A percentile compares a stretch with the other conserved stretches of the same genome.
Conservation (phyloP, 2,797 vertebrate species). For the Mus minutoides region DNA sequence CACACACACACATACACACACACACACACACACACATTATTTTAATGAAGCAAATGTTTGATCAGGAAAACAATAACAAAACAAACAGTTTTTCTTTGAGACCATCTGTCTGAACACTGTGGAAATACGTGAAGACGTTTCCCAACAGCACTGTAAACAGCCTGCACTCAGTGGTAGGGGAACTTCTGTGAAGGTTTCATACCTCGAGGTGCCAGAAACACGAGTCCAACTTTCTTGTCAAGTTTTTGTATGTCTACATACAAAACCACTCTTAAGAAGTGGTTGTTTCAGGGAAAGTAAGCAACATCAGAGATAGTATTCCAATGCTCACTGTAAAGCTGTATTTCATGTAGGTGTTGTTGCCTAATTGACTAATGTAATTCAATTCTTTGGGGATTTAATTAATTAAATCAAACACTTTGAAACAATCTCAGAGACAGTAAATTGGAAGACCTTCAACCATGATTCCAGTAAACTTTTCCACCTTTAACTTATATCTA, state of each 20-base stretch:
- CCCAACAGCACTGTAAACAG: slow-evolving; percentile 2
- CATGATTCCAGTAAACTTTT: too few species aligned
- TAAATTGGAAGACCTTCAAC: background rate
- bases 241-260: background rate
- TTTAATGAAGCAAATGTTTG: slow-evolving; percentile 73
- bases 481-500: too few species aligned
- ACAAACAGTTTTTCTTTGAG: slow-evolving; percentile 70
- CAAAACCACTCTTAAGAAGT: background rate
- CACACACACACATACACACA: slow-evolving; percentile 39
- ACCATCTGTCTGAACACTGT: slow-evolving; percentile 70
- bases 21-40: slow-evolving; percentile 53
- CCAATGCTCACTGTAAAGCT: background rate
- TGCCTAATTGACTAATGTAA: background rate
- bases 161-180: background rate
- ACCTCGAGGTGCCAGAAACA: slow-evolving; percentile 3
- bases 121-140: slow-evolving; percentile 69
- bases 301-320: background rate
- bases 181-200: background rate
- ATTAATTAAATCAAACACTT: background rate
- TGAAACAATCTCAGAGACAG: background rate
- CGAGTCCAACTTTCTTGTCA: background rate
- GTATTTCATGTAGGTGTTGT: background rate
- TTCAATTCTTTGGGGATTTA: background rate
- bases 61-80: slow-evolving; percentile 68
- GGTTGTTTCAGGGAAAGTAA: background rate